Evolutionary conservation across 2,888 invertebrate species (phyloP).

Genomic region (Stenotaenia linearis): DNA sequence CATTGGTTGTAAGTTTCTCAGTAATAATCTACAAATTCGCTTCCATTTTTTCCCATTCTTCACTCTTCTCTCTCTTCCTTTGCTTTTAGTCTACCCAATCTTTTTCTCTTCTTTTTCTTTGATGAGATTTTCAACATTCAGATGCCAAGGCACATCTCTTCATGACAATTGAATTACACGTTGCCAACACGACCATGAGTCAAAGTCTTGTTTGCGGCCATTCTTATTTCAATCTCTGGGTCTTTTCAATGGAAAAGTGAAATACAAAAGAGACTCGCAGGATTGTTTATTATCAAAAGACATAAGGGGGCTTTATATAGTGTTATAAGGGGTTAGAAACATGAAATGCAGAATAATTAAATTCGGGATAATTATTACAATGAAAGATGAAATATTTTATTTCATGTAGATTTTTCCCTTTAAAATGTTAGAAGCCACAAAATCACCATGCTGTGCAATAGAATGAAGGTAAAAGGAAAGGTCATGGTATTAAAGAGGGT

Average conservation of each 20-base stretch:
- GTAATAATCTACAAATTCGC: neutral
- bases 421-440: no score
- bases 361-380: no score
- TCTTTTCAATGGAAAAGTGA: neutral
- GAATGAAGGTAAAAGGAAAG: no score
- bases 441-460: no score
- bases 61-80: neutral
- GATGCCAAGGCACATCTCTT: slow-evolving; percentile 1
- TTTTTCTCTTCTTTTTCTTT: neutral
- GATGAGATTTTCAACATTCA: neutral
- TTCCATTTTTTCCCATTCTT: neutral
- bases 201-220: neutral
- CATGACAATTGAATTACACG: slow-evolving; percentile 9
- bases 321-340: no score
- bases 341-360: no score
- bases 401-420: no score
- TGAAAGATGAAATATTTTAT: no score
- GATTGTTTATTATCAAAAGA: neutral
- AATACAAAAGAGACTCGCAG: neutral
- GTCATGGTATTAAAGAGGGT: no score
- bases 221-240: neutral
- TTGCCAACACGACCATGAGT: slow-evolving; percentile 9
- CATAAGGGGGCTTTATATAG: no score
- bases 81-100: neutral
- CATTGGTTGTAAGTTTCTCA: no score